Evolutionary conservation across 1,140 invertebrate species (phyloP), one percentile per base, ranked within the genome.

Genomic region (Mactra quadrangularis): DNA sequence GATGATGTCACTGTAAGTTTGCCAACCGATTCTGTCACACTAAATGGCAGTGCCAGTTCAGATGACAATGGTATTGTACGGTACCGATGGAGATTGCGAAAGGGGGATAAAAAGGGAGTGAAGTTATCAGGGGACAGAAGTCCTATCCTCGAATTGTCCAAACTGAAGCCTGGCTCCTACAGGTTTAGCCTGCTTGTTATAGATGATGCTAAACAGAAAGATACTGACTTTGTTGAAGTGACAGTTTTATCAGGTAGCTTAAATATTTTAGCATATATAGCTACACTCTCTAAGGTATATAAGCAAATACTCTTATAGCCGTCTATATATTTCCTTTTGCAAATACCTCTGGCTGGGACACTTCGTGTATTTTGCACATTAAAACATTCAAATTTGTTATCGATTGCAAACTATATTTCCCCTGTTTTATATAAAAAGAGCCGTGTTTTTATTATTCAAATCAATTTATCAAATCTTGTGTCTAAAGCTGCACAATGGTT

Each of bases 1-100:
- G 76, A 66, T 29, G 60, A 78, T 50, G 50, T 78, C 47, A 64
- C 35, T 17, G 53, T 78, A 17, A 50, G 33, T 33, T 35, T 78
- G 45, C 76, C 76, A 25, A 27, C 29, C 27, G 68, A 78, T 68
- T 22, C 31, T 19, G 76, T 78, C 27, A 78, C 60, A 25, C 52
- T 78, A n/a, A 33, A 78, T 33, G 76, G 76, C 35, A 68, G 76
- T 41, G n/a, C 25, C 15, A 78, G 76, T 35, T 53, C 60, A 0
- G 76, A 78, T 68, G 76, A 78, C 47, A 22, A 53, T 29, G 31
- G 62, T n/a, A 68, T 78, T 27, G 76, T 41, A 7, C 45, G 60
- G 11, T 78, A 78, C 25, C 33, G 62, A 17, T 78, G 76, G 76
- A 33, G 74, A 13, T 29, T 76, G 27, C 17, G 74, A 22, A 38